Base-by-base conservation (phyloP, 2,797 vertebrate species). In the Sebastes iracundus region DNA sequence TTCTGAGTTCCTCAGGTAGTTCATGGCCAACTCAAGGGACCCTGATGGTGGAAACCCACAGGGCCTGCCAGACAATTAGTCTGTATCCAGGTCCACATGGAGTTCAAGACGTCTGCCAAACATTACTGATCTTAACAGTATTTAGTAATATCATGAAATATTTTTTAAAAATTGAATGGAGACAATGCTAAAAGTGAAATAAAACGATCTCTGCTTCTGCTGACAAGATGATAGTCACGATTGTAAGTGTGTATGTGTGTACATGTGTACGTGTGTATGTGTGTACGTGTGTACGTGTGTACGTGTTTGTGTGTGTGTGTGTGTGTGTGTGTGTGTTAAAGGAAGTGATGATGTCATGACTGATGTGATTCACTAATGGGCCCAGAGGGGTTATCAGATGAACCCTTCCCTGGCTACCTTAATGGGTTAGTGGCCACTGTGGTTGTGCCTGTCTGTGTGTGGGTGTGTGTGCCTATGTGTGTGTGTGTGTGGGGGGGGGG, bases 351-450 rank as follows among this genome's bases (percentile, higher is more conserved):
- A 94, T 89, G 91, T 93, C 91, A 92, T 90, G 82, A 79, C 72
- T 88, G 76, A 82, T 87, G 84, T 77, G 83, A 85, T 81, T 80
- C 49, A 77, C 84, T 90, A 88, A 93, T 90, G 87, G 88, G 78
- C 82, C 88, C 93, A 80, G 27, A 73, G 91, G 90, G 90, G 86
- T 86, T 93, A 91, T 93, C 88, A 80, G 64, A 91, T 94, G 82
- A 80, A 80, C 70, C 58, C 72, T 63, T 71, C 27, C 33, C 82
- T 72, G 56, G 46, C 75, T 76, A 83, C 63, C 72, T 79, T 93
- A 93, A 93, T 93, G 90, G 92, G 59, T 84, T 85, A 81, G 83
- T 25, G 83, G 79, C 70, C 55, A 78, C 60, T 81, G 62, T 67
- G 82, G 86, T 77, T 77, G 46, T 18, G 49, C 10, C 30, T 63